These are phyloP conservation scores for Epinotia demarniana DNA, from an alignment of 2,888 invertebrate genomes.

Conservation along the genomic window DNA sequence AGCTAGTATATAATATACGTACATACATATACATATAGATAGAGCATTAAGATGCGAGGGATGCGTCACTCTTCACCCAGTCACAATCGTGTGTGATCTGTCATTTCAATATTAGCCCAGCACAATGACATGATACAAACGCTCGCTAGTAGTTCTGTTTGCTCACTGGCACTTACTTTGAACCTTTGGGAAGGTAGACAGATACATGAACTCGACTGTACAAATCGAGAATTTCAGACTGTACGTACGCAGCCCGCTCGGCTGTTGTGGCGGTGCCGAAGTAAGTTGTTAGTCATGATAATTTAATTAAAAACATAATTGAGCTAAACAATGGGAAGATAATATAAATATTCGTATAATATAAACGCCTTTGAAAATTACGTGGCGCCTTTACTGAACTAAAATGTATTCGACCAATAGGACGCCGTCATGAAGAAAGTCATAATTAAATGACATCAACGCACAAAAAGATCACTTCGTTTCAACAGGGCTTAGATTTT, in stretches of 20 bases:
- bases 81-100: constrained; percentile 44
- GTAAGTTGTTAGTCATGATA: background rate
- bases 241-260: background rate
- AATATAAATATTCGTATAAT: background rate
- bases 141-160: constrained; percentile 51
- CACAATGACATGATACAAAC: constrained; percentile 54
- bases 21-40: background rate
- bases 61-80: constrained; percentile 38
- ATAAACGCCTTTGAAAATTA: too few relatives aligned
- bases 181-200: too few relatives aligned
- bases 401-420: too few relatives aligned
- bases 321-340: background rate
- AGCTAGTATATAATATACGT: background rate
- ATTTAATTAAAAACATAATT: background rate
- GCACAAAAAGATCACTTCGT: too few relatives aligned
- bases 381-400: too few relatives aligned
- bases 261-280: background rate
- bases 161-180: constrained; percentile 8
- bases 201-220: too few relatives aligned
- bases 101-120: constrained; percentile 60
- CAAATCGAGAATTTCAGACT: too few relatives aligned
- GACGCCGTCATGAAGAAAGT: too few relatives aligned
- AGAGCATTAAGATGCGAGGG: background rate
- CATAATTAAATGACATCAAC: too few relatives aligned
- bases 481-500: too few relatives aligned